phyloP scores from a whole-genome alignment of 2,797 vertebrate genomes.

The Podargus strigoides region DNA sequence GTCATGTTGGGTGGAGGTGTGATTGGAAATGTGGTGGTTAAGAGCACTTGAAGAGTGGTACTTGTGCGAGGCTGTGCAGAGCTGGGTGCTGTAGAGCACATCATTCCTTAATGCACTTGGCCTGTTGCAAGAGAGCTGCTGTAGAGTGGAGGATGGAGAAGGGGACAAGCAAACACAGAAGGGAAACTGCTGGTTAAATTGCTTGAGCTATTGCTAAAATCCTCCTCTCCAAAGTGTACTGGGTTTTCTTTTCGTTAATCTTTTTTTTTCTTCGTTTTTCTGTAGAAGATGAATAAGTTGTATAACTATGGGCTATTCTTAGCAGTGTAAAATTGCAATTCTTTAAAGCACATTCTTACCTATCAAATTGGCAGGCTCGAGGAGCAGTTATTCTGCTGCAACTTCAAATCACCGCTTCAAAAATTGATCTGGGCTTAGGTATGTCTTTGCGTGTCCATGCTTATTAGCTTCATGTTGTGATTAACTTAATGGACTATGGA shows the following conservation, averaged over 20 bases:
- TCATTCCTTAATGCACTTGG: background rate
- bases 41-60: background rate
- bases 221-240: background rate
- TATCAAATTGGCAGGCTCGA: slow-evolving; percentile 15
- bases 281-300: background rate
- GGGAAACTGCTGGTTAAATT: background rate
- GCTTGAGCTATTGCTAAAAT: background rate
- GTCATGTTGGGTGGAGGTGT: background rate
- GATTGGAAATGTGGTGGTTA: background rate
- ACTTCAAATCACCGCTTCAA: slow-evolving; percentile 43
- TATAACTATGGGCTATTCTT: background rate
- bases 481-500: slow-evolving; percentile 73
- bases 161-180: background rate
- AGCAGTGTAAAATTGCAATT: slow-evolving; percentile 12
- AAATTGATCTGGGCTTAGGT: slow-evolving; percentile 67
- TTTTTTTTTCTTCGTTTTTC: background rate
- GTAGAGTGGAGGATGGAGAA: background rate
- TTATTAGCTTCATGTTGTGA: slow-evolving; percentile 71
- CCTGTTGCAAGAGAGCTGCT: background rate
- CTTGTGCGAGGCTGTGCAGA: background rate
- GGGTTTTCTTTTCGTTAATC: background rate
- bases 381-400: slow-evolving; percentile 40
- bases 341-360: slow-evolving; percentile 13
- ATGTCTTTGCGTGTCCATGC: slow-evolving; percentile 44
- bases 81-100: background rate